Base-by-base conservation (phyloP, 1,140 invertebrate species). In the Meloidogyne floridensis region DNA sequence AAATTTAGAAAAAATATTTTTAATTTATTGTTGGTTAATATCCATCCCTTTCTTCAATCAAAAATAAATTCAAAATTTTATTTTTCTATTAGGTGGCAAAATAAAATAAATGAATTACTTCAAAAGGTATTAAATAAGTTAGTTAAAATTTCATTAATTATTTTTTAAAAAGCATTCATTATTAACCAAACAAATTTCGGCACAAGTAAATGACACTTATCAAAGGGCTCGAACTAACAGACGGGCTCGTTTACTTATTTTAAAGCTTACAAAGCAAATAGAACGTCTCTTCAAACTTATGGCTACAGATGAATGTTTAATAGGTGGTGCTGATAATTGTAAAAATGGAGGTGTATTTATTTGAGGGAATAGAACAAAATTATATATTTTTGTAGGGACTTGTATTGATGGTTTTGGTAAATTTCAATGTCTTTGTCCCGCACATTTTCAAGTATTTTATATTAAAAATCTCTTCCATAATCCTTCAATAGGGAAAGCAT, bases 381-480 rank as follows among this genome's bases (percentile, higher is more conserved):
- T 54, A 11, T 11, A 54, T 54, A 54, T 54, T 54, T 56, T 56
- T 56, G 10, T n/a, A 65, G 59, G 59, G n/a, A 92, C 91, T 11
- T 92, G 92, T 81, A 90, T 92, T 47, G 91, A 92, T 81, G 77
- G 91, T 2, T 88, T 92, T 47, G 90, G 87, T 47, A 90, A 91
- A 79, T 92, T 90, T 84, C 87, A 89, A 56, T 95, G 94, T 89
- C 93, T 94, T 70, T 95, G 94, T 90, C 92, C 92, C 71, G 92
- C 93, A 1, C 95, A 95, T 43, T 96, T 93, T 90, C 94, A 94
- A 77, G 94, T 91, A 73, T 51, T 47, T 47, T 47, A 4, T 6
- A 47, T 47, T 47, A 47, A 0, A 6, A 47, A 6, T 47, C 47
- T 5, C 47, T 47, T 47, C 7, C 32, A 32, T 32, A 32, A 32